A percentile compares a stretch with the other conserved stretches of the same genome.
These are phyloP conservation scores for Mormyrus hasselquistii DNA, from an alignment of 2,797 vertebrate species.

Conservation along the genomic window DNA sequence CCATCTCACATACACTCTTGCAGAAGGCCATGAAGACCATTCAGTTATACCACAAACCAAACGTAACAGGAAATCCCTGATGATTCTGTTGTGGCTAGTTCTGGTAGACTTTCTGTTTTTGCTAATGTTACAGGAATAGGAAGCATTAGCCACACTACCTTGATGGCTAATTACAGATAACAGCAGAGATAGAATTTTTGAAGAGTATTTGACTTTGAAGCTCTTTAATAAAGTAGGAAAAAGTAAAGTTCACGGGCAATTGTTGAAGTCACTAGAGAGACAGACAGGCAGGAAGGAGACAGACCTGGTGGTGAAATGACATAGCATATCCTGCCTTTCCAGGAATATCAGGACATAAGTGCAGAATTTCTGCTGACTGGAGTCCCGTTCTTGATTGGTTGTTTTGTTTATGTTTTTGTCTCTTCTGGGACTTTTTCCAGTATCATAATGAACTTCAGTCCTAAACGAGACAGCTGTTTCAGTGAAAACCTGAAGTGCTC, in stretches of 20 bases:
- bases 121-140: conserved; percentile 14
- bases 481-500: background rate
- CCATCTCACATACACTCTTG: background rate
- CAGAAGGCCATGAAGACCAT: background rate
- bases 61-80: conserved; percentile 6
- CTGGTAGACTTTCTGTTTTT: conserved; percentile 7
- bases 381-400: background rate
- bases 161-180: conserved; percentile 2
- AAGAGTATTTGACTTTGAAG: background rate
- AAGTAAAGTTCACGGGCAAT: background rate
- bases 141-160: background rate
- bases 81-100: background rate
- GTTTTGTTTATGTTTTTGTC: background rate
- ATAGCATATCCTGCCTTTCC: conserved; percentile 54
- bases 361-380: background rate
- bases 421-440: background rate
- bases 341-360: conserved; percentile 39
- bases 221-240: conserved; percentile 6
- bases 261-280: conserved; percentile 1
- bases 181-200: background rate
- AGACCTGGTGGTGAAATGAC: conserved; percentile 59
- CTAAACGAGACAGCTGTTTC: background rate
- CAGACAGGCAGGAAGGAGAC: conserved; percentile 49
- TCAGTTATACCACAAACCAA: background rate
- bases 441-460: background rate